Evolutionary conservation across 1,140 invertebrate genomes (phyloP).

Genomic region (Reticulitermes speratus): DNA sequence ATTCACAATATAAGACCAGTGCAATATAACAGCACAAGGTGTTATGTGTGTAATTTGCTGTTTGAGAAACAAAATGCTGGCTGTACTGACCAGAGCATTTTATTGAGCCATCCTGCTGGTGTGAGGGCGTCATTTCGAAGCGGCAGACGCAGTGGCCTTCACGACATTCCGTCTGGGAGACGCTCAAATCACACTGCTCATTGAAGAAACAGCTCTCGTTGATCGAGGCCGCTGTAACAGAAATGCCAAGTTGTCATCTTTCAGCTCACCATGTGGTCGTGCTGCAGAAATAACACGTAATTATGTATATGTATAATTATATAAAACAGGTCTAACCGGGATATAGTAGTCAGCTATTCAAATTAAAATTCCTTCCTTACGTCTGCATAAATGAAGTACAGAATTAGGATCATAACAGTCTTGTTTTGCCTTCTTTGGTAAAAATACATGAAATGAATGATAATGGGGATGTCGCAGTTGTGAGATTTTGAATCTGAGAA

Average conservation of each 20-base stretch:
- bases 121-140: slow-evolving; percentile 69
- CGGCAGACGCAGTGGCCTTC: slow-evolving; percentile 73
- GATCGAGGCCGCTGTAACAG: slow-evolving; percentile 67
- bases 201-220: slow-evolving; percentile 79
- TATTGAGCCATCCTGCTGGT: slow-evolving; percentile 62
- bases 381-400: no score
- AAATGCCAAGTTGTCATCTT: neutral
- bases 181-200: slow-evolving; percentile 72
- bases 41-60: no score
- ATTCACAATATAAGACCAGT: no score
- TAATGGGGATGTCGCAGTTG: no score
- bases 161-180: slow-evolving; percentile 71
- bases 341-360: neutral
- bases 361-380: neutral
- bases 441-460: no score
- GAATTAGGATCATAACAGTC: no score
- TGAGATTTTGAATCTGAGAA: no score
- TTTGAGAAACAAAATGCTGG: no score
- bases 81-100: slow-evolving; percentile 66
- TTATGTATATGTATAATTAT: neutral
- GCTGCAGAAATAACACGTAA: neutral
- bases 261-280: neutral
- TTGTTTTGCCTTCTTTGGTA: no score
- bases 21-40: no score
- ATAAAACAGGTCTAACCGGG: neutral